Conservation (phyloP, 2,113 vertebrate genomes). For the Meles meles region DNA sequence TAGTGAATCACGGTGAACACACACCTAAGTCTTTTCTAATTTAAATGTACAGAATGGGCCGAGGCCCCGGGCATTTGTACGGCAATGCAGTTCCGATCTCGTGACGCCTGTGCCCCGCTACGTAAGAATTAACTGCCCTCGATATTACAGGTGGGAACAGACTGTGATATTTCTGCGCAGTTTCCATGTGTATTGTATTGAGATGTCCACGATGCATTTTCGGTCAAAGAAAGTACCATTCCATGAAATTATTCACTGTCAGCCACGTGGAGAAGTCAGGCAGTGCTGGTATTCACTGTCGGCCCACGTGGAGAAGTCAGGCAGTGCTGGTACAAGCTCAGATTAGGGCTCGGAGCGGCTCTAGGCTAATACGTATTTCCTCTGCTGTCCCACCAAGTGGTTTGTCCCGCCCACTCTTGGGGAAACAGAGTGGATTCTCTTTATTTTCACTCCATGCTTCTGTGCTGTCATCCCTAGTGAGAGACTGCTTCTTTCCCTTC, state of each 20-base stretch:
- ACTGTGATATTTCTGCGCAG: background rate
- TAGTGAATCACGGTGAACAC: conserved; percentile 19
- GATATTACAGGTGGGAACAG: background rate
- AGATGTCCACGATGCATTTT: background rate
- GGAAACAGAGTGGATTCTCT: background rate
- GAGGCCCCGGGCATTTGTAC: conserved; percentile 7
- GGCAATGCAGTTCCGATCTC: conserved; percentile 25
- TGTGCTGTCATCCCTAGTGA: background rate
- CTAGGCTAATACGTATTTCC: background rate
- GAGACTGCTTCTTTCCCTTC: background rate
- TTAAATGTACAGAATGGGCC: conserved; percentile 24
- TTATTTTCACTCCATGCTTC: background rate
- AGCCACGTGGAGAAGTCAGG: conserved; percentile 4
- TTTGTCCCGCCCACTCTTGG: background rate
- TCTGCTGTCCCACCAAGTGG: background rate
- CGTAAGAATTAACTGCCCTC: background rate
- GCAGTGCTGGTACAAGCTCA: background rate
- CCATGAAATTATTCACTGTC: fast-evolving
- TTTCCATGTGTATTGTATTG: conserved; percentile 31
- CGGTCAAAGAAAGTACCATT: conserved; percentile 38
- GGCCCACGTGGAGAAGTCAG: background rate
- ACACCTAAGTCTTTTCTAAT: background rate
- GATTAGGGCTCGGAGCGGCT: background rate
- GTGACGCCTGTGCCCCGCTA: background rate
- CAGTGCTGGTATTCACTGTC: fast-evolving